Evolutionary conservation across 2,888 invertebrate species (phyloP).

Genomic region (Atethmia centrago): DNA sequence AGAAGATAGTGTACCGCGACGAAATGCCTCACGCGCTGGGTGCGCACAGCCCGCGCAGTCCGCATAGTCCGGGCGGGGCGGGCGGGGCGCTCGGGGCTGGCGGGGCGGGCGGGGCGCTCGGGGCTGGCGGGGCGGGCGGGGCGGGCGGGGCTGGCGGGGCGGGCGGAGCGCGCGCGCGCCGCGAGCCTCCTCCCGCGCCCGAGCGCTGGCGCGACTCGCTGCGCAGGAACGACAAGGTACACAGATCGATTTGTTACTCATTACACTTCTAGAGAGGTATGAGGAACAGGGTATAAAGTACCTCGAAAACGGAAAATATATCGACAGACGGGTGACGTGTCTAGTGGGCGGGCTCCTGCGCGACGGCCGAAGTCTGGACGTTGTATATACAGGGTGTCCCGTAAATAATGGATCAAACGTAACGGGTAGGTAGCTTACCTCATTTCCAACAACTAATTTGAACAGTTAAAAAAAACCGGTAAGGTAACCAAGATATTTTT

Average conservation of each 20-base stretch:
- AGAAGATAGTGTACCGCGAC: conserved; percentile 80
- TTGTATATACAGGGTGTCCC: neutral
- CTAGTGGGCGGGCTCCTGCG: neutral
- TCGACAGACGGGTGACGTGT: neutral
- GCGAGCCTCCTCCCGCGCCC: conserved; percentile 52
- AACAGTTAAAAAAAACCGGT: too few relatives aligned
- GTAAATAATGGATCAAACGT: too few relatives aligned
- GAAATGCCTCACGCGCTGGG: conserved; percentile 53
- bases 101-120: neutral
- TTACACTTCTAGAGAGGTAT: neutral
- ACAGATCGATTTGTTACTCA: too few relatives aligned
- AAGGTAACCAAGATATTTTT: too few relatives aligned
- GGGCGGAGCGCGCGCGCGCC: neutral
- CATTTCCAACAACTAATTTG: too few relatives aligned
- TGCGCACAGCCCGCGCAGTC: conserved; percentile 75
- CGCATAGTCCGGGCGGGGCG: conserved; percentile 64
- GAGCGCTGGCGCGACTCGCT: conserved; percentile 91
- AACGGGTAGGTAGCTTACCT: too few relatives aligned
- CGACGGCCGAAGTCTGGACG: neutral
- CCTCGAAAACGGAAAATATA: neutral
- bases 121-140: too few relatives aligned
- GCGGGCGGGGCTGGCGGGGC: neutral
- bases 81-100: neutral
- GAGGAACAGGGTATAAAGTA: neutral
- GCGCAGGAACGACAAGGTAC: conserved; percentile 87